Percentiles rank a stretch among this genome's conserved stretches.
Evolutionary conservation across 2,797 vertebrate species (phyloP).

Genomic region (Chanos chanos): DNA sequence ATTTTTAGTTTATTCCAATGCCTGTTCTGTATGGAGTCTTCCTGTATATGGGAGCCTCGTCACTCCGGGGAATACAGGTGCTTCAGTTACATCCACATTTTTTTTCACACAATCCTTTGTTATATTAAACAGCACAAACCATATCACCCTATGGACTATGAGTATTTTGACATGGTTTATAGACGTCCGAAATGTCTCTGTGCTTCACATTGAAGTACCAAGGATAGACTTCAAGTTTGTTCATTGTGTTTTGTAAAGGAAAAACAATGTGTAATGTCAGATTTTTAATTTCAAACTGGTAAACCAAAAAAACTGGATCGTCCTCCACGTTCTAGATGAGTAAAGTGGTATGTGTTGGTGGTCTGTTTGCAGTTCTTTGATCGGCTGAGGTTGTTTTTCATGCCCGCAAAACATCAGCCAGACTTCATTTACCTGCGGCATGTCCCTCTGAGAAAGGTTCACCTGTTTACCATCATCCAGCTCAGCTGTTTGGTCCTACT

Average conservation of each 20-base stretch:
- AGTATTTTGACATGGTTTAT: too few species aligned
- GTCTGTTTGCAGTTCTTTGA: slow-evolving; percentile 83
- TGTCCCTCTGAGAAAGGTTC: slow-evolving; percentile 94
- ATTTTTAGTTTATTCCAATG: slow-evolving; percentile 92
- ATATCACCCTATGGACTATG: too few species aligned
- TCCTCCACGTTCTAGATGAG: background rate
- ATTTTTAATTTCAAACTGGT: background rate
- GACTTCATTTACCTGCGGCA: slow-evolving; percentile 99
- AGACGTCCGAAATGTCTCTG: too few species aligned
- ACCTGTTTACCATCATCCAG: slow-evolving; percentile 94
- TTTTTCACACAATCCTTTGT: background rate
- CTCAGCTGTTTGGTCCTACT: slow-evolving; percentile 89
- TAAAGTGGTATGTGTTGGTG: background rate
- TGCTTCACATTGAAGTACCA: too few species aligned
- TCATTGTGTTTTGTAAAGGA: too few species aligned
- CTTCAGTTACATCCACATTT: background rate
- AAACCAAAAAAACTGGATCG: too few species aligned
- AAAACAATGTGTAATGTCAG: too few species aligned
- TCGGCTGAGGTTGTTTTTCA: slow-evolving; percentile 89
- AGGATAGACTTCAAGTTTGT: too few species aligned
- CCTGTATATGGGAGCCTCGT: slow-evolving; percentile 98
- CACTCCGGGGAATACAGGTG: slow-evolving; percentile 97
- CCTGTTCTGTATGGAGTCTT: slow-evolving; percentile 97
- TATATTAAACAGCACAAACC: background rate
- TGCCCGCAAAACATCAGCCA: slow-evolving; percentile 98